Conservation (phyloP, 2,113 vertebrate genomes). For the Antigone vipio region DNA sequence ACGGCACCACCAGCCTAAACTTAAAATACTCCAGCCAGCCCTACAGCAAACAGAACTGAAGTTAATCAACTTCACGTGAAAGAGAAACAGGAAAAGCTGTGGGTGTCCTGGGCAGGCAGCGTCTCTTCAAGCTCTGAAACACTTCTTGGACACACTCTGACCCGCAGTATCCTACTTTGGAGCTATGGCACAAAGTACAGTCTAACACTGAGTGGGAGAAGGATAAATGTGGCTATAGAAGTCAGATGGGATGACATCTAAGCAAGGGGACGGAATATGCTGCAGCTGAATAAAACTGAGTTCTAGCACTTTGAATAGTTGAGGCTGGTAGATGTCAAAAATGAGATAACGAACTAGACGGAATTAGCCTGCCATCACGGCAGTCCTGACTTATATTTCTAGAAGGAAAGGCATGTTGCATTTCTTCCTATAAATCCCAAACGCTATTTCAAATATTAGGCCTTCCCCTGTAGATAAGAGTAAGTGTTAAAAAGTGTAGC, state of each 20-base stretch:
- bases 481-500: not conserved
- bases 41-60: not conserved
- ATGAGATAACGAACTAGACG: not conserved
- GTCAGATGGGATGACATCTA: not conserved
- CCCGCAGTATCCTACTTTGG: not conserved
- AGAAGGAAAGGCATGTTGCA: not conserved
- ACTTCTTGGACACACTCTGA: not conserved
- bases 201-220: not conserved
- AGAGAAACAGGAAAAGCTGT: not conserved
- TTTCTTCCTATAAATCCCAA: conserved; percentile 10
- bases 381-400: not conserved
- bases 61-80: not conserved
- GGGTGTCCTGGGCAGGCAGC: not conserved
- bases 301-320: not conserved
- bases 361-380: not conserved
- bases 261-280: not conserved
- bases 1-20: not conserved
- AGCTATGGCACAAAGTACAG: not conserved
- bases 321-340: not conserved
- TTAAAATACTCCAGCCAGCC: not conserved
- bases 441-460: not conserved
- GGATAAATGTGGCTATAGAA: not conserved
- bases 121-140: not conserved
- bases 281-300: not conserved
- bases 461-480: conserved; percentile 11